These are phyloP conservation scores for Pheosia tremula DNA, from an alignment of 2,888 invertebrate species.

Conservation along the genomic window DNA sequence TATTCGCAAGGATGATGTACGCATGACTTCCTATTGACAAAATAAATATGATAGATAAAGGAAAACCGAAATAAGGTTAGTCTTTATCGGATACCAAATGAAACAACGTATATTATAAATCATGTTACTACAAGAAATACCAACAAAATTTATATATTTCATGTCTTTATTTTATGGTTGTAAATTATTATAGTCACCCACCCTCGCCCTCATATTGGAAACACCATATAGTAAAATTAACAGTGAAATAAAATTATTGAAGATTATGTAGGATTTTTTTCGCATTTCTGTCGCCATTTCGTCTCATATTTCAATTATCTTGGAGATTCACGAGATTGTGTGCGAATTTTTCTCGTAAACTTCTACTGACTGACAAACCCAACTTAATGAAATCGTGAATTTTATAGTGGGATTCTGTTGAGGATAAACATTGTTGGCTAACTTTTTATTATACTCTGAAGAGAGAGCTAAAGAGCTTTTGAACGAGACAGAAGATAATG, in stretches of 20 bases:
- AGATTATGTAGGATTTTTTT: neutral
- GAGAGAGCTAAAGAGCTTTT: too few species aligned
- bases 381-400: neutral
- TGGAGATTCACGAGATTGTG: neutral
- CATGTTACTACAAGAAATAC: too few species aligned
- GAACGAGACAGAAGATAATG: too few species aligned
- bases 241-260: too few species aligned
- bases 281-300: neutral
- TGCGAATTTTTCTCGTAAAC: neutral
- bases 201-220: too few species aligned
- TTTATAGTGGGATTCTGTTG: neutral
- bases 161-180: too few species aligned
- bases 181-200: too few species aligned
- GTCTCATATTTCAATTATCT: neutral
- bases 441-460: neutral
- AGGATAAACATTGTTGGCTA: neutral
- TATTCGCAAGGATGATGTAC: neutral
- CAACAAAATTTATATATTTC: too few species aligned
- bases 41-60: neutral
- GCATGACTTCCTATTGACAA: neutral
- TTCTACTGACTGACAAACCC: neutral
- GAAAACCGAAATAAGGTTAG: neutral
- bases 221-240: too few species aligned
- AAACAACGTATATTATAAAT: too few species aligned
- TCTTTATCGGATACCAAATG: too few species aligned